Conservation (phyloP, 2,113 vertebrate genomes). For the Merops nubicus region DNA sequence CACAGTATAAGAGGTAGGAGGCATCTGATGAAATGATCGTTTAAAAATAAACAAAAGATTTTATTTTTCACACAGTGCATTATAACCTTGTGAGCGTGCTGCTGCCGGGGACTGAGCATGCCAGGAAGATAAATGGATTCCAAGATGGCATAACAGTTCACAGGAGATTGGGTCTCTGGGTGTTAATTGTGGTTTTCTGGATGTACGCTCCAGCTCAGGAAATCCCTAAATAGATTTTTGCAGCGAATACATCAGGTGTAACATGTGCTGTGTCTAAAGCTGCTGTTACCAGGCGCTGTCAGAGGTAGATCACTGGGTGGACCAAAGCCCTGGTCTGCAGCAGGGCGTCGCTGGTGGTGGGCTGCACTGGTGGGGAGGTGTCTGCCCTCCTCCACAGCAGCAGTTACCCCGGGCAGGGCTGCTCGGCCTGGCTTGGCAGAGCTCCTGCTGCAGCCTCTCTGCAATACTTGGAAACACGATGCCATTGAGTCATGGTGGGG, state of each 20-base stretch:
- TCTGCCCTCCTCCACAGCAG: neutral
- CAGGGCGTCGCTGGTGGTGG: neutral
- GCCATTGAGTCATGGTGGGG: neutral
- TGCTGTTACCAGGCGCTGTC: neutral
- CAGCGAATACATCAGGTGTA: neutral
- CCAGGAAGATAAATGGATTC: conserved; percentile 49
- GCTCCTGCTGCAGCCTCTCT: accelerated
- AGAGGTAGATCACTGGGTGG: neutral
- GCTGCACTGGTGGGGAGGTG: neutral
- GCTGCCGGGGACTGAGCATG: neutral
- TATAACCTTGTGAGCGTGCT: conserved; percentile 9
- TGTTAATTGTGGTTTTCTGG: conserved; percentile 34
- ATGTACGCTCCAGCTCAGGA: neutral
- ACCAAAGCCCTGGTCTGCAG: neutral
- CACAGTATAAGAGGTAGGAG: conserved; percentile 32
- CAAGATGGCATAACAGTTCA: neutral
- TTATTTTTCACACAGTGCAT: conserved; percentile 14
- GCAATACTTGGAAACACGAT: neutral
- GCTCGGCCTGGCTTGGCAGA: neutral
- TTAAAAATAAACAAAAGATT: conserved; percentile 61
- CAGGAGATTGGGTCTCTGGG: conserved; percentile 26
- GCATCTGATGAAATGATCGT: conserved; percentile 26
- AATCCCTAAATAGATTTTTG: conserved; percentile 35
- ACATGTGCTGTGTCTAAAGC: neutral
- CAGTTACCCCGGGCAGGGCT: accelerated